phyloP scores from a whole-genome alignment of 23 tunicate species.

The Ascidia mentula region DNA sequence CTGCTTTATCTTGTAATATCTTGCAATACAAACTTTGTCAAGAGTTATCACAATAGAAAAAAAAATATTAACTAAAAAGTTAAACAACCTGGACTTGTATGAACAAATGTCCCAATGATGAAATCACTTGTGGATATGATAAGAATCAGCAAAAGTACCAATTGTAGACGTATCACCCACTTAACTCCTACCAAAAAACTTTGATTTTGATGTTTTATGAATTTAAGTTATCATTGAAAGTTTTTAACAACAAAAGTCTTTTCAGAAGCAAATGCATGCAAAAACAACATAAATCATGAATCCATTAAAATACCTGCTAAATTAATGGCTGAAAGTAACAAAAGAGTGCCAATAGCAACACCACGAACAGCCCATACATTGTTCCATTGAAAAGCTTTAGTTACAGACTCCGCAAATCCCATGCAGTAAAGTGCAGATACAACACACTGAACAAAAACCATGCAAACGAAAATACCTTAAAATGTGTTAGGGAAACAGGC shows the following conservation, averaged over 20 bases:
- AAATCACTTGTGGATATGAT: slow-evolving; percentile 82
- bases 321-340: slow-evolving; percentile 72
- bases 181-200: slow-evolving; percentile 65
- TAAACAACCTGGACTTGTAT: slow-evolving; percentile 76
- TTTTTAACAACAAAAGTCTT: slow-evolving; percentile 2
- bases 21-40: neutral
- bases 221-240: neutral
- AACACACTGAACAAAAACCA: slow-evolving; percentile 62
- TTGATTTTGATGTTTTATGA: too few species aligned
- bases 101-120: slow-evolving; percentile 81
- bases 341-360: slow-evolving; percentile 77
- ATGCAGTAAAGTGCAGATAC: slow-evolving; percentile 89
- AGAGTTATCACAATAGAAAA: neutral
- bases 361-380: slow-evolving; percentile 91
- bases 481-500: too few species aligned
- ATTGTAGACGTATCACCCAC: slow-evolving; percentile 90
- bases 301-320: slow-evolving; percentile 72
- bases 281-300: neutral
- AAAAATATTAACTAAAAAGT: neutral
- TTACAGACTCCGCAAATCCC: slow-evolving; percentile 95
- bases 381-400: slow-evolving; percentile 65
- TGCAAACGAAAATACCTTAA: too few species aligned
- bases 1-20: too few species aligned
- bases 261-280: neutral
- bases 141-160: slow-evolving; percentile 64